phyloP scores from a whole-genome alignment of 2,113 vertebrate species.

The Chloroceryle aenea region DNA sequence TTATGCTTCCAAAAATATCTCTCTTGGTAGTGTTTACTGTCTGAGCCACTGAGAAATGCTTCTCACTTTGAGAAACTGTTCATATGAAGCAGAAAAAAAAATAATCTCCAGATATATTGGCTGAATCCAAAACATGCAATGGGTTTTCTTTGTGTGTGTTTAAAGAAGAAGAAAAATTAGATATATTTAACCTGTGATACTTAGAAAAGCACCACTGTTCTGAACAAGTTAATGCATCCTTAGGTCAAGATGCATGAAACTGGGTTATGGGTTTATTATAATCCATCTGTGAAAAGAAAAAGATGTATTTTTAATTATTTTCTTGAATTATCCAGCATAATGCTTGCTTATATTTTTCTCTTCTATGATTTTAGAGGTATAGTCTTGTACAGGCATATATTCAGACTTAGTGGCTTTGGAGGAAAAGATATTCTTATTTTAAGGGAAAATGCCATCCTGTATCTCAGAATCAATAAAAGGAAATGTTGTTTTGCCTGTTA shows the following conservation, averaged over 20 bases:
- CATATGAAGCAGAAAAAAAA: constrained; percentile 22
- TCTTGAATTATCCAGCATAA: not conserved
- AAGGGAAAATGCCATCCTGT: not conserved
- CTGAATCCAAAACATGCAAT: constrained; percentile 18
- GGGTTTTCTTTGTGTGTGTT: not conserved
- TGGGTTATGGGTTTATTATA: not conserved
- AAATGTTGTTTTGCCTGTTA: not conserved
- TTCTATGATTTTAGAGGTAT: not conserved
- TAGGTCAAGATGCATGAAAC: not conserved
- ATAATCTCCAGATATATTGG: not conserved
- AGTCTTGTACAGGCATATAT: not conserved
- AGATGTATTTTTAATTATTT: constrained; percentile 11
- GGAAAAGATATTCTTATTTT: not conserved
- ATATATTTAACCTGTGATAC: not conserved
- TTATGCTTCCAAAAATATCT: not conserved
- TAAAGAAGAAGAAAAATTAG: not conserved
- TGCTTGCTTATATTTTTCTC: not conserved
- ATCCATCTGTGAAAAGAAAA: not conserved
- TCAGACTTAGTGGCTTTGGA: not conserved
- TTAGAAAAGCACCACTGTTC: not conserved
- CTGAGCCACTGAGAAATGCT: not conserved
- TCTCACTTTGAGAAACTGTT: not conserved
- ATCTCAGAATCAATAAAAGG: not conserved
- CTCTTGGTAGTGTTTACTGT: not conserved
- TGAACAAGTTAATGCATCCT: not conserved